Conservation (phyloP, 1,140 invertebrate species). For the Macrostomum lignano region DNA sequence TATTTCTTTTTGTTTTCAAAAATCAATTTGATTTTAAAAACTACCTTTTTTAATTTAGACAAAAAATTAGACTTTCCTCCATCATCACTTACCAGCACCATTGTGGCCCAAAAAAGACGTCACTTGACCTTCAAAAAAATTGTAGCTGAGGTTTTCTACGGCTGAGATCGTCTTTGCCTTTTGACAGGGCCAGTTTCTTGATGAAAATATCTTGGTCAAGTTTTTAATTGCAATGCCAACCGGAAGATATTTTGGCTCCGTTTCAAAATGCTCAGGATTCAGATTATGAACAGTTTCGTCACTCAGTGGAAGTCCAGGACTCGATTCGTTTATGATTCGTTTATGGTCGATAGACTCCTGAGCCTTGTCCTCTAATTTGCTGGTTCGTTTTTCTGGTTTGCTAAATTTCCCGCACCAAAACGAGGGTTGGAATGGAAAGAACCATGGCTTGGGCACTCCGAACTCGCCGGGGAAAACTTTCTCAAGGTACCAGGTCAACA, state of each 20-base stretch:
- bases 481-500: conserved; percentile 36
- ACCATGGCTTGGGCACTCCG: conserved; percentile 31
- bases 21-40: no score
- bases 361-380: no score
- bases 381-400: no score
- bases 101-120: conserved; percentile 37
- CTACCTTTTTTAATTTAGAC: no score
- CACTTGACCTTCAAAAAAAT: conserved; percentile 36
- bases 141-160: conserved; percentile 36
- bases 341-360: no score
- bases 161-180: no score
- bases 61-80: no score
- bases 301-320: no score
- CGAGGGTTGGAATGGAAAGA: conserved; percentile 25
- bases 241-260: conserved; percentile 30
- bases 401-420: conserved; percentile 37
- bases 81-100: conserved; percentile 36
- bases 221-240: conserved; percentile 37
- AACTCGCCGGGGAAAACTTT: conserved; percentile 35
- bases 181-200: conserved; percentile 13
- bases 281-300: no score
- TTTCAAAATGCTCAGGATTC: no score
- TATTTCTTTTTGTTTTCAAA: no score
- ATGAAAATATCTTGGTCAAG: conserved; percentile 33
- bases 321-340: no score